Conservation (phyloP, 2,797 vertebrate species). For the Naso thynnoides region DNA sequence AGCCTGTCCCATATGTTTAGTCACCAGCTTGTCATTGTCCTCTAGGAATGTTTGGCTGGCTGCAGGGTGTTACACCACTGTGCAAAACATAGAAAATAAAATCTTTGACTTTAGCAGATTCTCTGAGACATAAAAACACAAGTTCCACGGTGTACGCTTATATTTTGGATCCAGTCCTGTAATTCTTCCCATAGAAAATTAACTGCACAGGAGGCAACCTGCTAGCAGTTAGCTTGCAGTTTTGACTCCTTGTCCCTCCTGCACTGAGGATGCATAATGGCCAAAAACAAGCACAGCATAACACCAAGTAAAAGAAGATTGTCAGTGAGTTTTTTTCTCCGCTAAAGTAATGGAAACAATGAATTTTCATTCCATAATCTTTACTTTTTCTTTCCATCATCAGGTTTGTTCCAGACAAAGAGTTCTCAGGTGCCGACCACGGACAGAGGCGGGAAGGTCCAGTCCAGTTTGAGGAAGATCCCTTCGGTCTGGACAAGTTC, state of each 20-base stretch:
- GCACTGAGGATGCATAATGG: background rate
- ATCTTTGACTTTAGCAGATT: conserved; percentile 19
- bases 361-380: background rate
- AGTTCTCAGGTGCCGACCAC: conserved; percentile 94
- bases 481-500: conserved; percentile 98
- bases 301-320: too few relatives aligned
- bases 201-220: background rate
- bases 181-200: background rate
- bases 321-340: fast-evolving
- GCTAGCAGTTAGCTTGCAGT: background rate
- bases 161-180: background rate
- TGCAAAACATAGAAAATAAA: conserved; percentile 18
- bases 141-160: background rate
- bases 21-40: conserved; percentile 62
- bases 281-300: background rate
- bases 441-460: conserved; percentile 93
- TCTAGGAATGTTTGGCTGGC: conserved; percentile 44
- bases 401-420: conserved; percentile 93
- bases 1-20: conserved; percentile 67
- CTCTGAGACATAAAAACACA: conserved; percentile 13
- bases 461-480: conserved; percentile 98
- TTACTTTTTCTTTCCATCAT: background rate
- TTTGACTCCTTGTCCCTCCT: background rate
- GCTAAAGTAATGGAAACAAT: background rate
- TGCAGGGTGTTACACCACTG: conserved; percentile 24